Evolutionary conservation across 2,797 vertebrate species (phyloP), one percentile per base, ranked within the genome.

Genomic region (Cirrhinus mrigala): DNA sequence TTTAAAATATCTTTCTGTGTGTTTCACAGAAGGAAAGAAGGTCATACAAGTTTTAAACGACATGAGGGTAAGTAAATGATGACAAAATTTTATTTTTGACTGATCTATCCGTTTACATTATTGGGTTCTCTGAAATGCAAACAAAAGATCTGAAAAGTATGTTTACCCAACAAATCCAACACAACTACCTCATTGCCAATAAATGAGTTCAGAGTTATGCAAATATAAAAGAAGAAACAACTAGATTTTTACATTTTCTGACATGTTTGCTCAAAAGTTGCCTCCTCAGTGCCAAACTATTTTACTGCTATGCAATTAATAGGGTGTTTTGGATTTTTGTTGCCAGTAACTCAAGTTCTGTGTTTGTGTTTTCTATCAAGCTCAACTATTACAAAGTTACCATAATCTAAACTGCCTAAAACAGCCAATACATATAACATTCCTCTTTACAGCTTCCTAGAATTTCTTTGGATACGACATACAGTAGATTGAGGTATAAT

Each of bases 351-450:
- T 75, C 27, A 40, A 56, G 50, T 56, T 22, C 6, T 33, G 14
- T 40, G 52, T 78, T 24, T 60, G 37, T 62, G 62, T 78, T 27
- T 46, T 60, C 37, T 44, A 0, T 58, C 18, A 40, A 58, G 52
- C 27, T 33, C 27, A 3, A 10, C 20, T 33, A 14, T 75, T 75
- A 54, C 48, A 54, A 52, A 69, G 44, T 40, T 15, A 40, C 14
- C 56, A 78, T 78, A 46, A 78, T 78, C 54, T 44, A 78, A 78
- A 4, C 75, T 44, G 33, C 75, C 54, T 77, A 58, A 60, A 44
- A 24, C 54, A 60, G 75, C 33, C 54, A 77, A 77, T 40, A 60
- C 29, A 46, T 46, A 60, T 37, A 60, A 29, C 5, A 79, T 29
- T 66, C 60, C 44, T 66, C 24, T 66, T 44, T 0, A 24, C n/a